Base-by-base conservation (phyloP, 2,888 invertebrate genomes). In the Ornithoptera priamus region DNA sequence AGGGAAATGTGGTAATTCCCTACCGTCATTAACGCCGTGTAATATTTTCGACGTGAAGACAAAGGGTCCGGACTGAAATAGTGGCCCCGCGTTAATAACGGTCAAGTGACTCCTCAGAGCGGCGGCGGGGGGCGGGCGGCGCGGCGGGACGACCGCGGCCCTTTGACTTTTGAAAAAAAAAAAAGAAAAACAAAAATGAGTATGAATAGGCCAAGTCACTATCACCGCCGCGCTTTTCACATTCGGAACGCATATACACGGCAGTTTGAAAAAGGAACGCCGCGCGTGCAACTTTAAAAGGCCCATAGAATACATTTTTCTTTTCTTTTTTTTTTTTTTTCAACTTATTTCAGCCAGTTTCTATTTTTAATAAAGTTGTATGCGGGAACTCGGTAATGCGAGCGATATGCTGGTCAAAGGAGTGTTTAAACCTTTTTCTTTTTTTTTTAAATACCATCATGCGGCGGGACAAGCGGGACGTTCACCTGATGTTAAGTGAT, bases 331-430 rank as follows among this genome's bases (percentile, higher is more conserved):
- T 18, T 50, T 17, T 62, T 57, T 62, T 50, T 30, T 50, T 22
- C 22, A 22, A 22, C 1, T 50, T 30, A 22, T 15, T 58, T 17
- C 60, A 56, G 57, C 24, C 60, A 39, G 65, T 18, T 1, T 42
- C 36, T 61, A 39, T 65, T 69, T 65, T 69, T 69, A 65, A 69
- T 69, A 69, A 69, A 69, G 57, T 69, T 69, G 65, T 65, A 65
- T 69, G 62, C 69, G 56, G 61, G 53, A 60, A 20, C 63, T 42
- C 36, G 60, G 68, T 65, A 46, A 62, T 61, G 65, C 69, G 65
- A 65, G 62, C 64, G 24, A 57, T 69, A 30, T n/a, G 62, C 46
- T 20, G 57, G 46, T 30, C 65, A 65, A 69, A 69, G 65, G 65
- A 61, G 69, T 69, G 65, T 69, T 69, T 69, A 69, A 30, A 65